Evolutionary conservation across 2,888 invertebrate genomes (phyloP).

Genomic region (Trissolcus brochymenae): DNA sequence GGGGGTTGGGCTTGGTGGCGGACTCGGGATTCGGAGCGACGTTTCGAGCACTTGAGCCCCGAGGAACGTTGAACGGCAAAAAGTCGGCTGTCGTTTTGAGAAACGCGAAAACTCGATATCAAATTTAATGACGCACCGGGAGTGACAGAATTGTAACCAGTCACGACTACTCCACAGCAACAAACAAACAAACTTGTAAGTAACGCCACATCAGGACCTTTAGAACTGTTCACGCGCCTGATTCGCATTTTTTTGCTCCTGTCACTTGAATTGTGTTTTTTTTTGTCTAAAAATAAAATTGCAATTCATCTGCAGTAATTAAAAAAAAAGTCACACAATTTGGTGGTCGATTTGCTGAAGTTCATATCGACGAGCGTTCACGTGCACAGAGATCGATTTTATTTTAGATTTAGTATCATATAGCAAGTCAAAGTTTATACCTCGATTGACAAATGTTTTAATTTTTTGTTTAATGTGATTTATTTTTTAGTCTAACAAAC

Average conservation of each 20-base stretch:
- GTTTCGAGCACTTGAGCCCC: conserved; percentile 9
- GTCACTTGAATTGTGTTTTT: neutral
- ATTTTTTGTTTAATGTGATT: no score
- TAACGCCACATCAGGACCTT: conserved; percentile 8
- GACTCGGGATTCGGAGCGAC: conserved; percentile 15
- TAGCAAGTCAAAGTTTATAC: no score
- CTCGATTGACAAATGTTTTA: no score
- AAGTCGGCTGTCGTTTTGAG: conserved; percentile 7
- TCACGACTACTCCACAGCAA: neutral
- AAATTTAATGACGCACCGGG: conserved; percentile 28
- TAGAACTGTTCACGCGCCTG: no score
- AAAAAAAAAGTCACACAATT: no score
- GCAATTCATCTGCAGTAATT: no score
- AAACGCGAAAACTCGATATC: conserved; percentile 16
- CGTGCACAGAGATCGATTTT: no score
- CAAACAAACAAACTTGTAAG: conserved; percentile 17
- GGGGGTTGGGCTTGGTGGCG: conserved; percentile 30
- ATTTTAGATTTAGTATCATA: no score
- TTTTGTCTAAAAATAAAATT: no score
- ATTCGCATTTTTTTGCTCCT: neutral
- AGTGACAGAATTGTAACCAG: conserved; percentile 5
- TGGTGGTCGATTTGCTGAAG: no score
- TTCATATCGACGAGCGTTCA: no score
- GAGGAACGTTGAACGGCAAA: conserved; percentile 1
- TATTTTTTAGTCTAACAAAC: no score